Evolutionary conservation across 1,140 invertebrate genomes (phyloP), one percentile per base, ranked within the genome.

Genomic region (Nasonia longicornis): DNA sequence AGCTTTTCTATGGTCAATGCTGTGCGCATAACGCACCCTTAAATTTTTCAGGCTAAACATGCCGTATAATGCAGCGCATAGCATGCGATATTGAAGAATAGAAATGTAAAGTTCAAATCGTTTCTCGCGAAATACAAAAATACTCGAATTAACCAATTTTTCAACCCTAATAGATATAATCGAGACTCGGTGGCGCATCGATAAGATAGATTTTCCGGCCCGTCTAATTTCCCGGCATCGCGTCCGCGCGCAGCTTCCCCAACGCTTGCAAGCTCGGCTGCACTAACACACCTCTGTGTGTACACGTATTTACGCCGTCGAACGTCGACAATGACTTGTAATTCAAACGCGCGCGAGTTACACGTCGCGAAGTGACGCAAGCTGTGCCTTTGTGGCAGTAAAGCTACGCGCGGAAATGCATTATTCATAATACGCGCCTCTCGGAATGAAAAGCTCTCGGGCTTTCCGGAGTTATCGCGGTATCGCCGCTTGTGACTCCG

Each of bases 371-470:
- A 11, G 20, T 71, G 69, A 12, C 31, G 31, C 22, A 7, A 71
- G 14, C 10, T 12, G 14, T 12, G 31, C 12, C 38, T 42, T 42
- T 42, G 38, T 42, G 38, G 38, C 38, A 35, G 26, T 26, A 38
- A 8, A 42, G 38, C 52, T 48, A 48, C 11, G 12, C 31, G 22
- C 48, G 77, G 4, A 16, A 69, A 74, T 80, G 29, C 72, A 75
- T 80, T 75, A 80, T 80, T 80, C 79, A 75, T 80, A 52, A 70
- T 22, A n/a, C 52, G 45, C 42, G 72, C 63, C 20, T 11, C 48
- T 11, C 48, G 29, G 22, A 67, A 66, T 74, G 79, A 76, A 80
- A 80, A 80, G 69, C 72, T 80, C 20, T 58, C 52, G 42, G 20
- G 70, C 10, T 38, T 67, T 14, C 48, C 11, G 64, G 63, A 38